Evolutionary conservation across 2,113 vertebrate species (phyloP), one percentile per base, ranked within the genome.

Genomic region (Potamarius usumacintae): DNA sequence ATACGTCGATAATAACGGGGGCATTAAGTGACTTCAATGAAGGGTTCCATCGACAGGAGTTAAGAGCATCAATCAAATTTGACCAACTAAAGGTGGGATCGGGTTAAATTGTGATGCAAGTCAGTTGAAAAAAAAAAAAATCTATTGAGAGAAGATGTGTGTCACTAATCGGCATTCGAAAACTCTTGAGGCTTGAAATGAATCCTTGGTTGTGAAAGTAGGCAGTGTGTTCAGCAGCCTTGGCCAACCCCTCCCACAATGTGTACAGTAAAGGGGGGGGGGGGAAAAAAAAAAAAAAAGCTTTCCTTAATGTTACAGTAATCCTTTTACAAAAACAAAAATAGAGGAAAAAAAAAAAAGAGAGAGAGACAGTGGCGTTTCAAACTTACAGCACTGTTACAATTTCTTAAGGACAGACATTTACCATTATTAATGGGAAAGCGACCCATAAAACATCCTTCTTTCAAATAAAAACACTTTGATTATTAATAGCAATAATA

Each of bases 301-400:
- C 86, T 94, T 92, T 92, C 91, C 83, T 82, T 85, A 91, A 89
- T 92, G 87, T 93, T 91, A 91, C 90, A 90, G 89, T 91, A 88
- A 91, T 93, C 89, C 86, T 81, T 93, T 89, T 94, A 91, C 92
- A 96, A 96, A 96, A 88, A 96, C 80, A 69, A 91, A 89, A 90
- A 85, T 27, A 85, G 77, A 81, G 58, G 78, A 53, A 88, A 95
- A 95, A 96, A 83, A 42, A 42, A 42, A 42, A 4, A 42, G 30
- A 30, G 30, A 42, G 2, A 95, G 95, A 94, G 95, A 95, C 94
- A 96, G 95, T 95, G 94, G 95, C 96, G 95, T 94, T 95, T 96
- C 93, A 96, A 95, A 95, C 95, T 92, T 95, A 96, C 95, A 93
- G 95, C 97, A 96, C 96, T 96, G 94, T 95, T 94, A 97, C 96